Evolutionary conservation across 2,113 vertebrate species (phyloP).

Genomic region (Gallinago media): DNA sequence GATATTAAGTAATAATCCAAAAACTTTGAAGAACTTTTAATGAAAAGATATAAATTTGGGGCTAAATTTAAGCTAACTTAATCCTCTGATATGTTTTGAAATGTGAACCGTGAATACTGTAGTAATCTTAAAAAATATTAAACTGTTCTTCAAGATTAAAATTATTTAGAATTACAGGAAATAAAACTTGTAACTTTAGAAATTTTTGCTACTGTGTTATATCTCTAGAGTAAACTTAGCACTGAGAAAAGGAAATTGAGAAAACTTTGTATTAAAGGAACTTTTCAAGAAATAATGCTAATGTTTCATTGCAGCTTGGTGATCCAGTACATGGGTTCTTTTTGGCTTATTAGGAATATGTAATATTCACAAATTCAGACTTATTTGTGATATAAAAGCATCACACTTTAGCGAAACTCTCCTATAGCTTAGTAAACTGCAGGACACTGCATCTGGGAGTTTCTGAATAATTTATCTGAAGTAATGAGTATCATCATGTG

Average conservation of each 20-base stretch:
- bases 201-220: not conserved
- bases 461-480: conserved; percentile 69
- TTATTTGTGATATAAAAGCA: not conserved
- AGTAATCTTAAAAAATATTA: not conserved
- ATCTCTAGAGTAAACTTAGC: not conserved
- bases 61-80: not conserved
- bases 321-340: not conserved
- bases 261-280: not conserved
- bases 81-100: not conserved
- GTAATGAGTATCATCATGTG: conserved; percentile 59
- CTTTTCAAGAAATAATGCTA: not conserved
- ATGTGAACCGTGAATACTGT: not conserved
- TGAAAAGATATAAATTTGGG: not conserved
- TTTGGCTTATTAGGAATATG: not conserved
- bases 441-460: conserved; percentile 53
- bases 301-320: not conserved
- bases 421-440: conserved; percentile 7
- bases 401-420: not conserved
- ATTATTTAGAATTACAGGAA: not conserved
- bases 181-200: not conserved
- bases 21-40: not conserved
- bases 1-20: not conserved
- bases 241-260: not conserved
- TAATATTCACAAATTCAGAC: not conserved
- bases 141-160: not conserved